Conservation (phyloP, 2,113 vertebrate genomes). For the Picathartes gymnocephalus region DNA sequence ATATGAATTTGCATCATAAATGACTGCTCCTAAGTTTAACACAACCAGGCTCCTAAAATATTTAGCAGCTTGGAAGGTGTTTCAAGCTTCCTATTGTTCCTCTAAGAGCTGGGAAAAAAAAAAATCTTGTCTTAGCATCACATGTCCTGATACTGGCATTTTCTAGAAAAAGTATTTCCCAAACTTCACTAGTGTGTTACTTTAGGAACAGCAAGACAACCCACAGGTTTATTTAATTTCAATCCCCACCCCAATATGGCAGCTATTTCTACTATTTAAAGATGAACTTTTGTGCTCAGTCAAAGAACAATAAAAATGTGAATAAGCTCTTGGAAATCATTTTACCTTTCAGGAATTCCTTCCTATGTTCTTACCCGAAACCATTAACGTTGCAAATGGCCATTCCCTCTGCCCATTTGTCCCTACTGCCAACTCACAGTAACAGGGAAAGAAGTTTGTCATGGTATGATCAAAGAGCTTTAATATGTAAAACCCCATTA, state of each 20-base stretch:
- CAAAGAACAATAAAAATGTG: constrained; percentile 65
- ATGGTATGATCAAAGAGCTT: neutral
- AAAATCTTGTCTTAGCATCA: constrained; percentile 52
- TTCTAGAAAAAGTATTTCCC: constrained; percentile 56
- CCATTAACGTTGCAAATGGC: neutral
- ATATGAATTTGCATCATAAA: constrained; percentile 69
- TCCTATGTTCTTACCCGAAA: constrained; percentile 33
- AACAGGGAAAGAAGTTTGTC: constrained; percentile 57
- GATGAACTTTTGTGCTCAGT: constrained; percentile 82
- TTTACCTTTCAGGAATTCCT: constrained; percentile 82
- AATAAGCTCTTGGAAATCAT: constrained; percentile 63
- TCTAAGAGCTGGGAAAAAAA: constrained; percentile 56
- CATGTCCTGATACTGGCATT: constrained; percentile 60
- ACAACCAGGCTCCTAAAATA: constrained; percentile 72
- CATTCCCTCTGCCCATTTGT: constrained; percentile 67
- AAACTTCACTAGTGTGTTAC: constrained; percentile 84
- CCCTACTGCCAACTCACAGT: constrained; percentile 72
- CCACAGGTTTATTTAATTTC: constrained; percentile 78
- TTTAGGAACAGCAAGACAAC: constrained; percentile 94
- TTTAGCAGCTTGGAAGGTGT: constrained; percentile 72
- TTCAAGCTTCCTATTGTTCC: constrained; percentile 69
- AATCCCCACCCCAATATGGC: constrained; percentile 71
- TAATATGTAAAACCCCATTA: constrained; percentile 54
- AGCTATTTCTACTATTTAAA: constrained; percentile 79
- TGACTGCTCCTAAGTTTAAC: constrained; percentile 67